Percentiles rank a stretch among this genome's conserved stretches.
These are phyloP conservation scores for Lycophotia porphyrea DNA, from an alignment of 2,888 invertebrate species.

Conservation along the genomic window DNA sequence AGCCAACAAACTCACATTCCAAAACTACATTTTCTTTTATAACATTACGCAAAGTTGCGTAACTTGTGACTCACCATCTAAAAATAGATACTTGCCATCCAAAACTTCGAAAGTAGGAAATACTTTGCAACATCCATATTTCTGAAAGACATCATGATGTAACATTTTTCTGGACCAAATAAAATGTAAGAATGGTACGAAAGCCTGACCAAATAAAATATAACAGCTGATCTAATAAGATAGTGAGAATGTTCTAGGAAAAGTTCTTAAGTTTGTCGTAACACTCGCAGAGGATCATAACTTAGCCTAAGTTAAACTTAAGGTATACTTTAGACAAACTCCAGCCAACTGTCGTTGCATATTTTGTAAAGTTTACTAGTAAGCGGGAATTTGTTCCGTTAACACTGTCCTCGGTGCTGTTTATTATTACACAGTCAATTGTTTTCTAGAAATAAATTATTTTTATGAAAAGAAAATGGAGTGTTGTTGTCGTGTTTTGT, in stretches of 20 bases:
- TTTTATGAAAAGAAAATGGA: slow-evolving; percentile 33
- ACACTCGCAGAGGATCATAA: slow-evolving; percentile 45
- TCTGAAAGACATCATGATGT: slow-evolving; percentile 13
- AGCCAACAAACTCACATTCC: slow-evolving; percentile 13
- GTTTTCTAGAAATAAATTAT: slow-evolving; percentile 36
- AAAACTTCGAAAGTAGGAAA: slow-evolving; percentile 26
- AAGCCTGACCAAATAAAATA: slow-evolving; percentile 27
- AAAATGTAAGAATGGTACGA: background rate
- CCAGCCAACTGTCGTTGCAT: slow-evolving; percentile 58
- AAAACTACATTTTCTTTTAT: slow-evolving; percentile 34
- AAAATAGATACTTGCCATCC: slow-evolving; percentile 28
- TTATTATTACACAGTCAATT: slow-evolving; percentile 39
- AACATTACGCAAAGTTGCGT: slow-evolving; percentile 29
- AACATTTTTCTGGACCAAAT: background rate
- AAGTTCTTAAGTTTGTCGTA: slow-evolving; percentile 27
- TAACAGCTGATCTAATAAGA: slow-evolving; percentile 14
- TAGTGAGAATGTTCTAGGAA: slow-evolving; percentile 25
- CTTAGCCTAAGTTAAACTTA: slow-evolving; percentile 47
- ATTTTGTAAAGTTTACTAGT: slow-evolving; percentile 56
- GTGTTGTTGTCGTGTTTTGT: slow-evolving; percentile 12
- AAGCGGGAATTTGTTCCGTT: slow-evolving; percentile 47
- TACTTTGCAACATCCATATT: slow-evolving; percentile 1
- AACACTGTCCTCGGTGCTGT: slow-evolving; percentile 24
- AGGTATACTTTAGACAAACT: slow-evolving; percentile 51
- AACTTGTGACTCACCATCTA: background rate